These are phyloP conservation scores for Microcebus jonahi DNA, from an alignment of 2,113 vertebrate genomes.

Conservation along the genomic window DNA sequence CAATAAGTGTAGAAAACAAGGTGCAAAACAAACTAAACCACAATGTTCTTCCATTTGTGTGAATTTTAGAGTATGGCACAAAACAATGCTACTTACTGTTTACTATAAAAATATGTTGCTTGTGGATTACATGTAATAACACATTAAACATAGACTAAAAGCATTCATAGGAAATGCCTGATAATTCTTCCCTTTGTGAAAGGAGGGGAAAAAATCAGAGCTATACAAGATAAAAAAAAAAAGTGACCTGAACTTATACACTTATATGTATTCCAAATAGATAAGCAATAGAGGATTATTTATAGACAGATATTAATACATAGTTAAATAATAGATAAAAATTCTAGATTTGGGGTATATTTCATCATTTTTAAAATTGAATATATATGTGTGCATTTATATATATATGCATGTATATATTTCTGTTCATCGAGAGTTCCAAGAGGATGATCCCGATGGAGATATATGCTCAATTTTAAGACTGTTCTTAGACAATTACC, in stretches of 20 bases:
- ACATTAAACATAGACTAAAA: neutral
- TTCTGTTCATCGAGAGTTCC: conserved; percentile 66
- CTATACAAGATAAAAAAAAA: neutral
- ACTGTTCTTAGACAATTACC: conserved; percentile 49
- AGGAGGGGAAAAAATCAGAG: neutral
- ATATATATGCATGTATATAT: neutral
- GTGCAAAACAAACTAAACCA: neutral
- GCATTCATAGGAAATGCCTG: neutral
- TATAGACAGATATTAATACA: too few species aligned
- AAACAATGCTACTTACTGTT: neutral
- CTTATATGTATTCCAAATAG: neutral
- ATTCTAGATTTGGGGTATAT: neutral
- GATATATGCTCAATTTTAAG: conserved; percentile 77
- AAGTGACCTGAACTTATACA: neutral
- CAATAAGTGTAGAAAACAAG: neutral
- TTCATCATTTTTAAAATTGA: neutral
- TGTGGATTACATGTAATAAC: neutral
- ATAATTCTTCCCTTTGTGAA: neutral
- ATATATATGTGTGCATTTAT: neutral
- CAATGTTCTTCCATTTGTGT: fast-evolving
- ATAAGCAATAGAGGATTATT: neutral
- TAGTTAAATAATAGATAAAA: neutral
- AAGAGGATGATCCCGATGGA: conserved; percentile 74
- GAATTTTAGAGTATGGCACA: neutral
- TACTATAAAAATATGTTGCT: neutral